These are phyloP conservation scores for Chionomys nivalis DNA, from an alignment of 2,113 vertebrate genomes.

Conservation along the genomic window DNA sequence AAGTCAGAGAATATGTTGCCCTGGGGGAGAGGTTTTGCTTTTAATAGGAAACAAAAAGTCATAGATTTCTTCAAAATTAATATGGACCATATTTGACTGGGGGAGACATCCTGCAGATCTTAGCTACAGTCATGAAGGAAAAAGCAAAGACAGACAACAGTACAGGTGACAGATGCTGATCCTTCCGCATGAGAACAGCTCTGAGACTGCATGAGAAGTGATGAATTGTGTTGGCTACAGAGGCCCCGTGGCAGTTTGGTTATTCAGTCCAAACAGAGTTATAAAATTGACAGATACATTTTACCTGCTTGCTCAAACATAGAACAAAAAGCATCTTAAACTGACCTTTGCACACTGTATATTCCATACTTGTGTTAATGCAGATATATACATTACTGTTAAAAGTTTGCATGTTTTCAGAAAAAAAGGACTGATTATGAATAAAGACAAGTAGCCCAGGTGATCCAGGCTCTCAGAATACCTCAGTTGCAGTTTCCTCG, in stretches of 20 bases:
- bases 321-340: neutral
- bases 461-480: neutral
- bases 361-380: neutral
- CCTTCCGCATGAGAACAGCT: neutral
- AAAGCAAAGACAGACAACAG: neutral
- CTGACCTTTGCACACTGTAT: neutral
- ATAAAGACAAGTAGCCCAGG: neutral
- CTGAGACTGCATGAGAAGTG: neutral
- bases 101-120: neutral
- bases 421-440: neutral
- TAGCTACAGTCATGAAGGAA: neutral
- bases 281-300: neutral
- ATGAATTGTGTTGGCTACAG: neutral
- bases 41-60: neutral
- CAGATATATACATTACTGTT: neutral
- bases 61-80: neutral
- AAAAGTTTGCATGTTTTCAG: neutral
- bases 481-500: neutral
- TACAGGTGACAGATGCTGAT: neutral
- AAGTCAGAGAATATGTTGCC: neutral
- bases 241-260: neutral
- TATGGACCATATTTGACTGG: neutral
- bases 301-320: neutral
- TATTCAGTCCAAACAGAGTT: neutral
- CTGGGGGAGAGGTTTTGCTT: neutral